Evolutionary conservation across 1,140 invertebrate species (phyloP), one percentile per base, ranked within the genome.

Genomic region (Helicoverpa zea): DNA sequence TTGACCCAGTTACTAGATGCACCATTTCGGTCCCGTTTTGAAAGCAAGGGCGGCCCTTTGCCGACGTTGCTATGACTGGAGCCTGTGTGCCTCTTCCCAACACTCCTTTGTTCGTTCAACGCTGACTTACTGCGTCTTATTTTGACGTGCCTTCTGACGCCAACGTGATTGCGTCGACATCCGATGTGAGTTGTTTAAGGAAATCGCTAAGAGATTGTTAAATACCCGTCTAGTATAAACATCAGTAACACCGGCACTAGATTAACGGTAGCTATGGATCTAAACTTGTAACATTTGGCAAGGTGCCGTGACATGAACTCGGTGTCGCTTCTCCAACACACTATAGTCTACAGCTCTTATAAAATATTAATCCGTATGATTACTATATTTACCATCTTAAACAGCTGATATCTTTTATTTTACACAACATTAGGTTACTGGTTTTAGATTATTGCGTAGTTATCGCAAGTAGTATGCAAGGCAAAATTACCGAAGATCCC

Each of bases 1-100:
- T 94, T 94, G 93, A 93, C 93, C 93, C 84, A 94, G 88, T 90
- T 94, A 86, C 83, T 89, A 89, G 91, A 93, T 92, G 92, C 92
- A 94, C 88, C 91, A 92, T 92, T 93, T 92, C 87, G 89, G 88
- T 86, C 84, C 87, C 88, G 85, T 87, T 89, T 86, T 86, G 85
- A 88, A 89, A 90, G 88, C 87, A 84, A 88, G 87, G 86, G 81
- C 84, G 78, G 84, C 89, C 88, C 89, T 89, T 86, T 86, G 84
- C 81, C 79, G 84, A 79, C 86, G 75, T 35, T 82, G 76, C 82
- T 86, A 80, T 83, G 76, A 80, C 66, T 76, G 59, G 61, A 47
- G 16, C 49, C 75, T 66, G 49, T n/a, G 12, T 47, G 18, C 18
- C 49, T 35, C 64, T 66, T 51, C 47, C 23, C 3, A 7, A 11